Conservation (phyloP, 2,113 vertebrate species). For the Megaceryle maxima region DNA sequence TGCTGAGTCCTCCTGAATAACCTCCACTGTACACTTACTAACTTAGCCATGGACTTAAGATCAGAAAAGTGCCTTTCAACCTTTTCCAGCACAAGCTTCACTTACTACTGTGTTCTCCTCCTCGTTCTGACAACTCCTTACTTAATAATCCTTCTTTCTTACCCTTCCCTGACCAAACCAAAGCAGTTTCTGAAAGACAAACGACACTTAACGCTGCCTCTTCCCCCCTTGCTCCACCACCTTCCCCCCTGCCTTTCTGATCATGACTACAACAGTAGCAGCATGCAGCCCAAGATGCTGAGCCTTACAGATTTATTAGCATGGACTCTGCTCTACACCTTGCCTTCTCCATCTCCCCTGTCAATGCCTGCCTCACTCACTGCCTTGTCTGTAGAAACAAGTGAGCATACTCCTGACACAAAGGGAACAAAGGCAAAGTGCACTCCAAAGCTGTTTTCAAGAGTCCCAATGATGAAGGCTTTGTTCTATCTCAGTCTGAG, state of each 20-base stretch:
- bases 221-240: background rate
- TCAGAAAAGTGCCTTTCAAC: background rate
- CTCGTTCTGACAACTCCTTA: background rate
- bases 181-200: background rate
- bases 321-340: background rate
- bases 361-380: background rate
- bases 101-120: background rate
- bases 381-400: background rate
- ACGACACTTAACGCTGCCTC: background rate
- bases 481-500: background rate
- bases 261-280: background rate
- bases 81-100: background rate
- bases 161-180: background rate
- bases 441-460: background rate
- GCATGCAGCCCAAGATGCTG: background rate
- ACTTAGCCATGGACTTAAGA: no score
- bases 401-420: background rate
- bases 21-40: background rate
- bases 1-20: background rate
- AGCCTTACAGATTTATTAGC: background rate
- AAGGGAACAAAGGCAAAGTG: background rate
- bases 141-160: background rate
- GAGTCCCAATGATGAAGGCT: background rate
- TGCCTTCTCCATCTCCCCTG: background rate
- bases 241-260: background rate